Base-by-base conservation (phyloP, 2,113 vertebrate genomes). In the Rhadina sibilatrix region DNA sequence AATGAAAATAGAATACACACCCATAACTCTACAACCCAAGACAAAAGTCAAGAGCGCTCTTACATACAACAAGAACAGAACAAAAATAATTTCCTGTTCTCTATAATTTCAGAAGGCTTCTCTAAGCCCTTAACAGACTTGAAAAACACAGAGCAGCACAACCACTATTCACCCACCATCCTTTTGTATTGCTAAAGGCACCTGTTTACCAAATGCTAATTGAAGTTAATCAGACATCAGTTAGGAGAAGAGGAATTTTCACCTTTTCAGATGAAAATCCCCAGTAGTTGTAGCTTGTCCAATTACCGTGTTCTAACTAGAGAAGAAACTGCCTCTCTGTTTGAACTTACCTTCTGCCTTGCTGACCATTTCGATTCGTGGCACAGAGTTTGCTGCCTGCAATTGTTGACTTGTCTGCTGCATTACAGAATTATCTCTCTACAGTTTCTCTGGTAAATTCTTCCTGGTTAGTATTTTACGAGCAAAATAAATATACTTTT, bases 171-270 rank as follows among this genome's bases (percentile, higher is more conserved):
- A 18, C 28, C 9, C 22, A 22, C 15, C 57, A 30, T 18, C 25
- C 22, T 68, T 59, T 25, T 49, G 24, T 60, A 46, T 10, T 23
- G 54, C 63, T 70, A 33, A 57, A 35, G 49, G 31, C 66, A 85
- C 50, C 59, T 95, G 61, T 79, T 95, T 64, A 74, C 59, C 54
- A 37, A 56, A 42, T 49, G 50, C 56, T 95, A 74, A 94, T 49
- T 83, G 47, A 40, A 46, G 70, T 84, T 96, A 97, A 97, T 97
- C 95, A 97, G 38, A 57, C 53, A 90, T 96, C 95, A 97, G 35
- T 97, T 90, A 93, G 30, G 53, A 82, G 86, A 95, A 61, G 47
- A 61, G 91, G 35, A 68, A 90, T 87, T 97, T 94, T 88, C 93
- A 96, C 91, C 93, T 94, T 93, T 97, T 84, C 91, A 94, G 71